phyloP scores from a whole-genome alignment of 2,113 vertebrate species.

The Cranoglanis bouderius region DNA sequence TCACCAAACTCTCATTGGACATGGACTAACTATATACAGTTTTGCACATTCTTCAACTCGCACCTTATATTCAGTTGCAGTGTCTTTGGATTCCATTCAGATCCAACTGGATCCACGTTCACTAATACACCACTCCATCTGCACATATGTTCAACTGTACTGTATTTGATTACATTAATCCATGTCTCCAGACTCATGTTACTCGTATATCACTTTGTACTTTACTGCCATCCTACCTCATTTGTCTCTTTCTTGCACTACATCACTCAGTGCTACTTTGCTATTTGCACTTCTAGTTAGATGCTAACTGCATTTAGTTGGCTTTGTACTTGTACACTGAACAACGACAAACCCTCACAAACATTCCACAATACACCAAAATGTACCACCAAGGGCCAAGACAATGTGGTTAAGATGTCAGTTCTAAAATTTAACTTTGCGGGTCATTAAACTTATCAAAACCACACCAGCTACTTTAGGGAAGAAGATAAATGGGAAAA shows the following conservation, averaged over 20 bases:
- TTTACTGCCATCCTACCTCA: not conserved
- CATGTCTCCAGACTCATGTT: not conserved
- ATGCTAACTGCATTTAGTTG: not conserved
- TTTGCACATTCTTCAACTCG: not conserved
- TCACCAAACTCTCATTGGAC: not conserved
- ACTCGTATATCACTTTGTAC: not conserved
- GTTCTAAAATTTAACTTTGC: not conserved
- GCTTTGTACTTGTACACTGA: not conserved
- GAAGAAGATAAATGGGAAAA: slow-evolving; percentile 11
- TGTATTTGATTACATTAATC: not conserved
- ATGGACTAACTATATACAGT: not conserved
- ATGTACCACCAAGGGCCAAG: not conserved
- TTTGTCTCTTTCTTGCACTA: not conserved
- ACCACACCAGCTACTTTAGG: slow-evolving; percentile 5
- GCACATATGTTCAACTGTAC: not conserved
- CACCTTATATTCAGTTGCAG: not conserved
- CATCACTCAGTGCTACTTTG: not conserved
- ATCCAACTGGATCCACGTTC: not conserved
- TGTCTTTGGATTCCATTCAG: not conserved
- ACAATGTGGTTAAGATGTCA: not conserved
- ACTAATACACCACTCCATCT: not conserved
- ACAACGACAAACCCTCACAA: not conserved
- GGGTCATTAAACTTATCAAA: slow-evolving; percentile 1
- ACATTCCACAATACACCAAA: not conserved
- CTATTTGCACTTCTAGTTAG: not conserved